Base-by-base conservation (phyloP, 2,113 vertebrate species). In the Ascaphus truei region DNA sequence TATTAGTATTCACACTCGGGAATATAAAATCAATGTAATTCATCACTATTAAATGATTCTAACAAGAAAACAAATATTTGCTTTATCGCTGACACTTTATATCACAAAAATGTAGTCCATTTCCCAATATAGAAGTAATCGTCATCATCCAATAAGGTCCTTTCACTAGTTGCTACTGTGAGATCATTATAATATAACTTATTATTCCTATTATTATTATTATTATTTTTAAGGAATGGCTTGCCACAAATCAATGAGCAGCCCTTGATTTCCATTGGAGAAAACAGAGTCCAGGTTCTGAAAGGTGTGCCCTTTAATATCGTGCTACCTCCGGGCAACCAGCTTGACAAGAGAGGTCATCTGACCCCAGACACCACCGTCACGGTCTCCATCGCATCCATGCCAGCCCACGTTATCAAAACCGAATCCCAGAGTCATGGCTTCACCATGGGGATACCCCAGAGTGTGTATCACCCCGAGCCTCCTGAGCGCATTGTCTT, bases 231-330 rank as follows among this genome's bases (percentile, higher is more conserved):
- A 18, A 98, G 97, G 81, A 94, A 86, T 79, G 89, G 81, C 67
- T 77, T 96, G 22, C 72, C 82, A 7, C 84, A 80, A 0, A 85
- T 91, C 47, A 81, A 89, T 1, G 97, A 96, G 29, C 89, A 84
- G 25, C 69, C 91, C 0, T 83, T 92, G 26, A 80, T 93, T 72
- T 76, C 85, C 5, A 48, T 85, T 1, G 89, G 91, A 43, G 96
- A 99, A 66, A 95, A 79, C 88, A 81, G 94, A 76, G 94, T 98
- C 59, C 97, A 96, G 62, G 90, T 96, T 36, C 86, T 98, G 73
- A 99, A 98, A 76, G 91, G 92, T 5, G 87, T 94, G 65, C 95
- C 96, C 7, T 91, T 98, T 75, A 98, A 97, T 79, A 88, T 98
- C 11, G 90, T 99, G 11, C 89, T 93, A 56, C 93, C 92, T 0